Evolutionary conservation across 2,888 invertebrate species (phyloP).

Genomic region (Octonoba sinensis): DNA sequence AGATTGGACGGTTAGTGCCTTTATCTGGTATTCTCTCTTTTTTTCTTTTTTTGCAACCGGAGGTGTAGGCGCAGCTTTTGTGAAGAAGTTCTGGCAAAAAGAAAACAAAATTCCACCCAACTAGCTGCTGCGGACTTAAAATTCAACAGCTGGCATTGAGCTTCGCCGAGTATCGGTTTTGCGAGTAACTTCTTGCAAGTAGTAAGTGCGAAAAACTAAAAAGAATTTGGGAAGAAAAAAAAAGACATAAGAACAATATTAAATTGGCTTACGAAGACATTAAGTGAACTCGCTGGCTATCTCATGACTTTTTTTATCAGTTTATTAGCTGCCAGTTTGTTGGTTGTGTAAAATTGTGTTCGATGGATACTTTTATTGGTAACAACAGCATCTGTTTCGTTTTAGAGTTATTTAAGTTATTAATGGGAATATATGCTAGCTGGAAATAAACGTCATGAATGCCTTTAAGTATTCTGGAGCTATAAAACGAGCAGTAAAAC

Average conservation of each 20-base stretch:
- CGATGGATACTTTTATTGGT: neutral
- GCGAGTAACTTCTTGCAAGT: neutral
- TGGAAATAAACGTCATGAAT: no score
- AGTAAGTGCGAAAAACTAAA: no score
- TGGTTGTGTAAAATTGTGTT: neutral
- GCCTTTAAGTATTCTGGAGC: no score
- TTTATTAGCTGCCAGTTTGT: neutral
- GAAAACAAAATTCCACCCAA: neutral
- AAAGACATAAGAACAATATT: no score
- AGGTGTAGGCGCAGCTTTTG: no score
- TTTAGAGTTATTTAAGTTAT: neutral
- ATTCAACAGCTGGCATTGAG: constrained; percentile 52
- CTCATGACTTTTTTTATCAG: no score
- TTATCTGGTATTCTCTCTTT: no score
- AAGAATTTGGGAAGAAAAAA: no score
- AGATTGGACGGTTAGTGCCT: constrained; percentile 22
- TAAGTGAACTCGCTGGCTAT: neutral
- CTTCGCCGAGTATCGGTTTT: constrained; percentile 36
- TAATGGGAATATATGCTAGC: no score
- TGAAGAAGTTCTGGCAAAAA: constrained; percentile 2
- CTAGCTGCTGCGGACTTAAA: constrained; percentile 33
- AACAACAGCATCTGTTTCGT: constrained; percentile 2
- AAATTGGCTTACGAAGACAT: no score
- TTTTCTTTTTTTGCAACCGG: no score
- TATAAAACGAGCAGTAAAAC: no score